Base-by-base conservation (phyloP, 2,113 vertebrate species). In the Notarius quadriscutis region DNA sequence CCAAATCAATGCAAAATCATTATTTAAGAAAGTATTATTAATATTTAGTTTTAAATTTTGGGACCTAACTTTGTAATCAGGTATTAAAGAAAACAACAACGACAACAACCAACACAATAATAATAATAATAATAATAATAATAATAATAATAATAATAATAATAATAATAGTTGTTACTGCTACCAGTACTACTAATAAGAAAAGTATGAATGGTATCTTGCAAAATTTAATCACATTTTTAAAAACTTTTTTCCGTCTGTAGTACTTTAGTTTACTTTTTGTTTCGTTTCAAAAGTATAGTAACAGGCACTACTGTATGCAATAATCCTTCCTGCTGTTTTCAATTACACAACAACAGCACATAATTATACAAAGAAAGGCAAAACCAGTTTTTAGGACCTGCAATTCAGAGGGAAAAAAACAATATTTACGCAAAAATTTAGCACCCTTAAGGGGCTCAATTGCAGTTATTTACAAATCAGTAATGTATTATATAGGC, bases 391-490 rank as follows among this genome's bases (percentile, higher is more conserved):
- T 72, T 25, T 48, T 85, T 8, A 51, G 60, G 14, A 12, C 15
- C 10, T 15, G 72, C 57, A 78, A 11, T 80, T 80, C 34, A 0
- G 2, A 83, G 62, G 4, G 27, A 9, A 60, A 25, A 25, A 90
- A 91, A 92, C 91, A 90, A 87, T 86, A 75, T 80, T 91, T 91
- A 84, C 53, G 30, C 3, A 58, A 80, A 80, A 53, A 80, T 87
- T 86, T 89, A 72, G 69, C 14, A 1, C 50, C 81, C 81, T 88
- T 89, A 91, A 92, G 89, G 89, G 89, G 71, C 58, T 82, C 88
- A 85, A 34, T 92, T 87, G 90, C 89, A 90, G 83, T 89, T 92
- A 87, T 93, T 93, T 90, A 92, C 90, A 92, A 90, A 91, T 92
- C 74, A 91, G 88, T 91, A 90, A 88, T 92, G 89, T 86, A 91